Evolutionary conservation across 2,888 invertebrate species (phyloP), one percentile per base, ranked within the genome.

Genomic region (Thecophora atra): DNA sequence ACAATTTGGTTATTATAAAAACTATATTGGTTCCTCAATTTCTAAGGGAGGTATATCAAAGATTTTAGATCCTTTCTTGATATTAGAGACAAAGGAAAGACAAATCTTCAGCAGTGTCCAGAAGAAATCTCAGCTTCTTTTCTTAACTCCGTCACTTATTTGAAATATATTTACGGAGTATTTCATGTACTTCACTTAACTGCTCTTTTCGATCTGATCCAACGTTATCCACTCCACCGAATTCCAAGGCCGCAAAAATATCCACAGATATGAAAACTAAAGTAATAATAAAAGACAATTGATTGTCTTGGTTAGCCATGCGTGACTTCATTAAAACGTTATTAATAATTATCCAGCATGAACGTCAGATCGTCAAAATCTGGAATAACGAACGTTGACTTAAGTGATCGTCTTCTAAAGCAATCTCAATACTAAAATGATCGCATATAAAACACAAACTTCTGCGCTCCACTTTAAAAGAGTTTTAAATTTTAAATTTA

Each of bases 211-310:
- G n/a, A n/a, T n/a, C 26, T 44, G 26, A 68, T 44, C 68, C 68
- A 68, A 68, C 68, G 42, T 37, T 68, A 68, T 44, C 44, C 67
- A 30, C 19, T 30, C 24, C 26, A 30, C 68, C 26, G 13, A 68
- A 42, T 37, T 19, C 58, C 26, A 24, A n/a, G 11, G 24, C 58
- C 28, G 58, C 68, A 37, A 58, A 68, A 28, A 28, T n/a, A n/a
- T 7, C 15, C n/a, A 37, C 1, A n/a, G 4, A 26, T 37, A 17
- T 13, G n/a, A 62, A 37, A 62, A 13, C 30, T 8, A 17, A 5
- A 17, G 28, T 11, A 60, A 44, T 44, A 79, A 79, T 80, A 80
- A 81, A 81, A 81, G 81, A 81, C 81, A 81, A 81, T 81, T 80
- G 80, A 80, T 78, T 74, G 71, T 65, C 64, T 68, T 60, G 70